phyloP scores from a whole-genome alignment of 1,140 invertebrate species.

The Pseudomyrmex cubaensis region DNA sequence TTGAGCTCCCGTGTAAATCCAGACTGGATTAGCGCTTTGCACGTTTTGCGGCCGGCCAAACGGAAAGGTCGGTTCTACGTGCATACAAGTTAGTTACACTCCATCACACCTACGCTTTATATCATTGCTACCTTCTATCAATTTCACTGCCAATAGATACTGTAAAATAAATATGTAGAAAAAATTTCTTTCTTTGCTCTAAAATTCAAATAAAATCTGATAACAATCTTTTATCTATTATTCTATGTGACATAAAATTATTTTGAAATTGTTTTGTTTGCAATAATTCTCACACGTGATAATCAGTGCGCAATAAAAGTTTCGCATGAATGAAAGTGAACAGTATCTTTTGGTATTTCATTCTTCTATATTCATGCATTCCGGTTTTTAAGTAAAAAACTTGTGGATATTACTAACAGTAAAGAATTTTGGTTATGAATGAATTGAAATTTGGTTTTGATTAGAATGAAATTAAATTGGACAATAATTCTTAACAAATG shows the following conservation, averaged over 20 bases:
- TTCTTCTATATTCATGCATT: slow-evolving; percentile 49
- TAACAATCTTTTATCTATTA: not conserved
- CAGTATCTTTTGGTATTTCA: slow-evolving; percentile 59
- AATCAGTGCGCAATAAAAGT: not conserved
- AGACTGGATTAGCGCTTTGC: slow-evolving; percentile 99
- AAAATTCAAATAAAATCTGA: not conserved
- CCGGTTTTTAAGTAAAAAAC: slow-evolving; percentile 16
- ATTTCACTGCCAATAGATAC: slow-evolving; percentile 71
- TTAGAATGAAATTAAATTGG: slow-evolving; percentile 14
- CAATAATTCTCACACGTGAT: not conserved
- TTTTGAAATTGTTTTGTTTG: not conserved
- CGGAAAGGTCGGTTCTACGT: slow-evolving; percentile 89
- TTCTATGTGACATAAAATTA: not conserved
- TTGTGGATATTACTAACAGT: slow-evolving; percentile 28
- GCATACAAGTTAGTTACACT: slow-evolving; percentile 86
- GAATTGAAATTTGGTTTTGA: not conserved
- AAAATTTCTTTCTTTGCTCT: not conserved
- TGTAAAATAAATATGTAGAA: slow-evolving; percentile 49
- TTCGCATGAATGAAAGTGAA: slow-evolving; percentile 11
- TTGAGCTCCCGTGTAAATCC: slow-evolving; percentile 98
- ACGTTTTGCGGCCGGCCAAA: slow-evolving; percentile 94
- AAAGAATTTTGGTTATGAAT: slow-evolving; percentile 6
- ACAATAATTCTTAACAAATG: slow-evolving; percentile 23
- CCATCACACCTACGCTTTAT: slow-evolving; percentile 84
- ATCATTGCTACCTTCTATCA: slow-evolving; percentile 73